These are phyloP conservation scores for Adelognathus sp. DNA, from an alignment of 2,888 invertebrate species.

Conservation along the genomic window DNA sequence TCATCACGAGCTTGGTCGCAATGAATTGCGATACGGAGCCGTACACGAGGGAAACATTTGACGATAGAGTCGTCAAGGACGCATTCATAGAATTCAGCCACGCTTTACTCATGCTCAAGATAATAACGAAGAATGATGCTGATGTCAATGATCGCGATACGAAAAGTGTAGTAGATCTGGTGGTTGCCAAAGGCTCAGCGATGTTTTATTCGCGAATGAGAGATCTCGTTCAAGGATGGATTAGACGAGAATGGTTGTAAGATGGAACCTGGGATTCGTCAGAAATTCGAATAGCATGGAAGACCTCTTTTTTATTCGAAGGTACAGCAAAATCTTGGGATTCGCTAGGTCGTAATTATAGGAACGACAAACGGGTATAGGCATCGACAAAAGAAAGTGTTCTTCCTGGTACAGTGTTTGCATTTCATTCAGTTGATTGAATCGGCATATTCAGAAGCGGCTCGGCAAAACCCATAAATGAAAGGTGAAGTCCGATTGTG, in stretches of 20 bases:
- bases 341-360: no score
- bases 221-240: slow-evolving; percentile 54
- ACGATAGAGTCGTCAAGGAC: slow-evolving; percentile 64
- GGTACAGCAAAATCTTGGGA: no score
- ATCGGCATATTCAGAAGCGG: no score
- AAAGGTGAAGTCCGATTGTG: no score
- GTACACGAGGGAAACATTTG: slow-evolving; percentile 68
- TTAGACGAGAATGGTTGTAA: slow-evolving; percentile 61
- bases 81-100: slow-evolving; percentile 71
- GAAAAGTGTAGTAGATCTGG: slow-evolving; percentile 34
- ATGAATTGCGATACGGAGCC: slow-evolving; percentile 77
- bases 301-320: no score
- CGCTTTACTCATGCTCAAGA: slow-evolving; percentile 69
- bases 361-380: no score
- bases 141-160: slow-evolving; percentile 55
- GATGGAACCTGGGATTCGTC: not conserved
- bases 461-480: no score
- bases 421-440: no score
- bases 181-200: slow-evolving; percentile 57
- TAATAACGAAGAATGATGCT: slow-evolving; percentile 67
- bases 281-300: no score
- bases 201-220: slow-evolving; percentile 60
- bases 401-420: no score
- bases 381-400: no score
- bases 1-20: slow-evolving; percentile 79